phyloP scores from a whole-genome alignment of 1,140 invertebrate species.

The Euura saliciscinereae region DNA sequence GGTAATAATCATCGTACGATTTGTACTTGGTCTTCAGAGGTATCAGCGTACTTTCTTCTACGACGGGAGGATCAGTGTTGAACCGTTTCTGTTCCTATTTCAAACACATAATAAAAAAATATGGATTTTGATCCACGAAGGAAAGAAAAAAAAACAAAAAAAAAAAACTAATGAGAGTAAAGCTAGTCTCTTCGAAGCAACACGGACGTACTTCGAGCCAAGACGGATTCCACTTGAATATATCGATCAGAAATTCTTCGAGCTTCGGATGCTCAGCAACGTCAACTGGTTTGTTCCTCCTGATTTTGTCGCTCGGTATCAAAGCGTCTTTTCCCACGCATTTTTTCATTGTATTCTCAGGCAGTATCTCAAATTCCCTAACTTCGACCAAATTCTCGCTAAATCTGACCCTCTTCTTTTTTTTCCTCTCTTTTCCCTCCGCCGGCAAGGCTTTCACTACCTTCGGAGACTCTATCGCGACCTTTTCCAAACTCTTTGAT shows the following conservation, averaged over 20 bases:
- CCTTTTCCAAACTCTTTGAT: neutral
- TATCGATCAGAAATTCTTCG: constrained; percentile 37
- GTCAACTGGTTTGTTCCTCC: neutral
- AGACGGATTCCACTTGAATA: constrained; percentile 44
- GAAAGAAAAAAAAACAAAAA: neutral
- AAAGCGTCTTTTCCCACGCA: constrained; percentile 34
- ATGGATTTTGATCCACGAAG: neutral
- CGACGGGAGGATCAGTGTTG: constrained; percentile 32
- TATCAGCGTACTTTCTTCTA: constrained; percentile 24
- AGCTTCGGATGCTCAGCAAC: constrained; percentile 22
- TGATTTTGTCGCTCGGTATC: constrained; percentile 18
- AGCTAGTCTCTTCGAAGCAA: neutral
- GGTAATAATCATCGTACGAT: constrained; percentile 43
- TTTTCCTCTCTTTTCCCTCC: constrained; percentile 13
- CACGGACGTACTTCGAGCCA: constrained; percentile 35
- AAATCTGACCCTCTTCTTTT: constrained; percentile 34
- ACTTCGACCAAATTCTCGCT: constrained; percentile 22
- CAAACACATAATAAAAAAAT: constrained; percentile 4
- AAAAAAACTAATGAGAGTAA: too few relatives aligned
- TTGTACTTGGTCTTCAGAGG: constrained; percentile 29
- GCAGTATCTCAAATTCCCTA: constrained; percentile 36
- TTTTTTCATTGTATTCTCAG: constrained; percentile 36
- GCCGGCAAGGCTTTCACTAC: neutral
- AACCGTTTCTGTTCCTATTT: constrained; percentile 33
- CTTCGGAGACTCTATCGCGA: too few relatives aligned